Conservation (phyloP, 2,888 invertebrate species). For the Stratiomys singularior region DNA sequence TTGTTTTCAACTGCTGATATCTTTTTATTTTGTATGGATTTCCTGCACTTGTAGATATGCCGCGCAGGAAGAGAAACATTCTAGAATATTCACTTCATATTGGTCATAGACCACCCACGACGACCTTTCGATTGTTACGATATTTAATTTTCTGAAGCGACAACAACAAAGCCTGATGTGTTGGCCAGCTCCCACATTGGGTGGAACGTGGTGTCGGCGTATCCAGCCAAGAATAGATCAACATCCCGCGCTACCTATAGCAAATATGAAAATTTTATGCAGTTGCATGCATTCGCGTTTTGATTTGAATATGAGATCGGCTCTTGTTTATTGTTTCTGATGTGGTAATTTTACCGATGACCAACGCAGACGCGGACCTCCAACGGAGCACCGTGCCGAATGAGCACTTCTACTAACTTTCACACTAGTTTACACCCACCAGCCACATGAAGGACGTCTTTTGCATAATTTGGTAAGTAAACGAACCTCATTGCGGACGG, state of each 20-base stretch:
- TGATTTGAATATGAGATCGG: slow-evolving; percentile 40
- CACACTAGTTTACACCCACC: slow-evolving; percentile 40
- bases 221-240: not conserved
- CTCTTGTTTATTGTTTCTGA: slow-evolving; percentile 44
- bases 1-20: not conserved
- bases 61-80: slow-evolving; percentile 34
- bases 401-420: not conserved
- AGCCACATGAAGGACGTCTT: slow-evolving; percentile 27
- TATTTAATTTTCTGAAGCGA: slow-evolving; percentile 36
- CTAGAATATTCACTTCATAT: slow-evolving; percentile 17
- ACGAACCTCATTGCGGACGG: slow-evolving; percentile 8
- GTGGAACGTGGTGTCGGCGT: not conserved
- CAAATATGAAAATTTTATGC: slow-evolving; percentile 34
- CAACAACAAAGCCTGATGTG: slow-evolving; percentile 21
- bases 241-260: slow-evolving; percentile 11
- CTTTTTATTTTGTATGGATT: slow-evolving; percentile 18
- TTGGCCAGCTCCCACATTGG: not conserved
- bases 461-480: slow-evolving; percentile 25
- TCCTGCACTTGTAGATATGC: slow-evolving; percentile 32
- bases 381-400: not conserved
- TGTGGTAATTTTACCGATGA: slow-evolving; percentile 26
- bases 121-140: slow-evolving; percentile 23
- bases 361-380: slow-evolving; percentile 16
- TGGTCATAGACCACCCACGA: slow-evolving; percentile 33
- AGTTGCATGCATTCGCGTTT: slow-evolving; percentile 36